Conservation (phyloP, 2,888 invertebrate genomes). For the Troides helena region DNA sequence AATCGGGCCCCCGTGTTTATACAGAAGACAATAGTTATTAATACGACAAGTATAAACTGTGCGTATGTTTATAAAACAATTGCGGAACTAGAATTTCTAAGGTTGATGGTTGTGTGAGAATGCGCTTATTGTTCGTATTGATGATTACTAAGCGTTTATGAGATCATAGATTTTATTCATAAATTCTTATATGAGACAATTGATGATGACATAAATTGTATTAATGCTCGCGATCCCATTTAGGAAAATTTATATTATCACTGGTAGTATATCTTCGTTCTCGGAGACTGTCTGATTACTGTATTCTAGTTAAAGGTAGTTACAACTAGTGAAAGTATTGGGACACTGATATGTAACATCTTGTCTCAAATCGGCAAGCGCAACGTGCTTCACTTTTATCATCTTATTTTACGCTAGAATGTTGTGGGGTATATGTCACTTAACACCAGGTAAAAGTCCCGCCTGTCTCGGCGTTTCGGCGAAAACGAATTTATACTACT, state of each 20-base stretch:
- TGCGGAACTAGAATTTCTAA: conserved; percentile 61
- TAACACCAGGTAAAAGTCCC: too few relatives aligned
- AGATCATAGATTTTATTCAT: conserved; percentile 14
- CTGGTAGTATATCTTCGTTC: too few relatives aligned
- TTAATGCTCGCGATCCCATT: not conserved
- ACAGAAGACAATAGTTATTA: conserved; percentile 72
- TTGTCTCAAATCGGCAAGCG: too few relatives aligned
- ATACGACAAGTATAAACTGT: conserved; percentile 70
- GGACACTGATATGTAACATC: too few relatives aligned
- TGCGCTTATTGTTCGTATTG: conserved; percentile 26
- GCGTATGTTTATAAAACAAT: conserved; percentile 70
- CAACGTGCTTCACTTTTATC: too few relatives aligned
- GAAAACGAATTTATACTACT: too few relatives aligned
- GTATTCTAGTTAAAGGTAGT: too few relatives aligned
- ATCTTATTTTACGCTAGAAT: too few relatives aligned
- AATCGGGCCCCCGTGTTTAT: conserved; percentile 57
- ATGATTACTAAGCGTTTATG: conserved; percentile 20
- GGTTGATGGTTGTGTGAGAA: conserved; percentile 50
- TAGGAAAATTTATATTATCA: not conserved
- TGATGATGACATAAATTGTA: not conserved
- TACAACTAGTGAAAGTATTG: too few relatives aligned
- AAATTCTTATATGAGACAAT: not conserved
- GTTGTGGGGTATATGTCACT: too few relatives aligned
- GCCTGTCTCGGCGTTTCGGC: too few relatives aligned
- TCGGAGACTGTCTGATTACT: too few relatives aligned